Percentiles rank a stretch among this genome's conserved stretches.
Evolutionary conservation across 2,888 invertebrate genomes (phyloP).

Genomic region (Conus canariensis): DNA sequence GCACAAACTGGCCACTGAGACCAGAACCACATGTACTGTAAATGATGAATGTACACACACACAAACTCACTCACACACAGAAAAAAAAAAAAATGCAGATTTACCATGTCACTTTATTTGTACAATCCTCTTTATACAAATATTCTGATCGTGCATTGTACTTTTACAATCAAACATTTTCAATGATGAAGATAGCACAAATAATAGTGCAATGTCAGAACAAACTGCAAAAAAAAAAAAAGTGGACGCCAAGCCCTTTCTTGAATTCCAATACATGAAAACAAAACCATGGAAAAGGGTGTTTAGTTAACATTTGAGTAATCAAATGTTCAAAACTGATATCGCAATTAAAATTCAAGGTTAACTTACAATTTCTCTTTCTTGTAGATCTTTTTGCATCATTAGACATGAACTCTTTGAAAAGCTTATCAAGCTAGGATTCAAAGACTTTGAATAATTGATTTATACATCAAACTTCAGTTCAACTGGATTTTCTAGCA

Average conservation of each 20-base stretch:
- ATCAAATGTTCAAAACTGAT: not conserved
- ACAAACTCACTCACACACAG: too few species aligned
- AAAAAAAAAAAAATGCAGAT: not conserved
- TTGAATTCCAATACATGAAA: not conserved
- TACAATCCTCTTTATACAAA: constrained; percentile 38
- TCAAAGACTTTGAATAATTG: too few species aligned
- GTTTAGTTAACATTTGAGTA: not conserved
- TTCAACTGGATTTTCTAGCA: too few species aligned
- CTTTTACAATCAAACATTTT: constrained; percentile 9
- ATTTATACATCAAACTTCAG: too few species aligned
- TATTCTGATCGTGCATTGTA: constrained; percentile 27
- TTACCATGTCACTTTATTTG: constrained; percentile 36
- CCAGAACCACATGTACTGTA: too few species aligned
- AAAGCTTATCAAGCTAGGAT: too few species aligned
- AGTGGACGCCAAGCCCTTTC: not conserved
- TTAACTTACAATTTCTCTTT: not conserved
- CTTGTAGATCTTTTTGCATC: not conserved
- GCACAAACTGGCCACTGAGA: too few species aligned
- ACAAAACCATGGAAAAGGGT: not conserved
- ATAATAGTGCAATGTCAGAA: not conserved
- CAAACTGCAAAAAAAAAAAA: not conserved
- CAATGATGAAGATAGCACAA: not conserved
- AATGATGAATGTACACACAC: too few species aligned
- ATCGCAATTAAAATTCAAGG: not conserved
- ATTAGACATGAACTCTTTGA: too few species aligned